phyloP scores from a whole-genome alignment of 2,797 vertebrate genomes.

The Peromyscus nudipes region DNA sequence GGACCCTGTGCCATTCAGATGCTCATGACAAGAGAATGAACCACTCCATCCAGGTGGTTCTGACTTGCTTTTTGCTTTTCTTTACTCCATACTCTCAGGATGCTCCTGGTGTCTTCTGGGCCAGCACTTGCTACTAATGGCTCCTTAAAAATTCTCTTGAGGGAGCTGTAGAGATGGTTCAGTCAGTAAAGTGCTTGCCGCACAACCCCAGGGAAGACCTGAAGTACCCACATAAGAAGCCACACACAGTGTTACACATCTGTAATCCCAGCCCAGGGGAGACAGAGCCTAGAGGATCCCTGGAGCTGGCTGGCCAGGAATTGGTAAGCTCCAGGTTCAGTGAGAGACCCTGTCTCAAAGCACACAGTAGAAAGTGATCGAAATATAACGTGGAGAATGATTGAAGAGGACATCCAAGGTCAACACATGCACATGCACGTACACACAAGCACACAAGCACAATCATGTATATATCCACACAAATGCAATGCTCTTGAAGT shows the following conservation, averaged over 20 bases:
- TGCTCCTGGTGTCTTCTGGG: background rate
- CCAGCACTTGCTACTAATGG: background rate
- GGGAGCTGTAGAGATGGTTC: background rate
- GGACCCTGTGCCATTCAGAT: background rate
- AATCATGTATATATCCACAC: background rate
- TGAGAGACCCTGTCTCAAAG: background rate
- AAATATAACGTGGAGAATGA: background rate
- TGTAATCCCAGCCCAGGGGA: background rate
- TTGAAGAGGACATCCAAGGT: background rate
- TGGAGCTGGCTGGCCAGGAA: background rate
- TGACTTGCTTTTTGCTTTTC: background rate
- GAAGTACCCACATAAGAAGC: background rate
- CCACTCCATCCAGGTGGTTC: too few species aligned
- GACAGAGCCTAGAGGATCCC: background rate
- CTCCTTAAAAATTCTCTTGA: background rate
- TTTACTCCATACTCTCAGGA: background rate
- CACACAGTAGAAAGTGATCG: background rate
- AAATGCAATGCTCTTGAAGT: background rate
- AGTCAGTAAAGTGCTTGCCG: background rate
- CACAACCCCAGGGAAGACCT: background rate
- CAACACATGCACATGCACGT: background rate
- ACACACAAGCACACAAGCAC: background rate
- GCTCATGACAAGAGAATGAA: background rate
- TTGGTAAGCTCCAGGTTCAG: too few species aligned
- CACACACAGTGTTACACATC: background rate